Base-by-base conservation (phyloP, 2,113 vertebrate species). In the Arvicanthis niloticus region DNA sequence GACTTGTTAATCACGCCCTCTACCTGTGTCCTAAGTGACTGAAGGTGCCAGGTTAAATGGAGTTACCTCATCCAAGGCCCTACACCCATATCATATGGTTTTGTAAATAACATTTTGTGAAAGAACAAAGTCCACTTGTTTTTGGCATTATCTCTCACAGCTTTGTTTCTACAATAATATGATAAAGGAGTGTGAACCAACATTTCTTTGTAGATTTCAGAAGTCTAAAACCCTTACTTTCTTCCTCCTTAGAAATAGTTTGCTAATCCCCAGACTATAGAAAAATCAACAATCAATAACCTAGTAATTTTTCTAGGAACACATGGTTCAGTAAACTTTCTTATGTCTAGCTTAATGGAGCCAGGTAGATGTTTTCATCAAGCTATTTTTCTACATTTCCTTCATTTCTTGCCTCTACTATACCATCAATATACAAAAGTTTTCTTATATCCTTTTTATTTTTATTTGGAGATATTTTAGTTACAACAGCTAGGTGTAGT, bases 401-500 rank as follows among this genome's bases (percentile, higher is more conserved):
- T n/a, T 40, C n/a, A 3, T 94, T 26, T 85, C 42, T 58, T 84
- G 16, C 68, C 26, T 96, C 40, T 80, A 73, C 58, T 26, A 6
- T 12, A 80, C 91, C 15, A 42, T 67, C 22, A 53, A 0, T 70
- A 26, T 73, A 24, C 75, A 91, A 86, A 51, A 56, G 5, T 45
- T 5, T 37, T 60, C 37, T 75, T 68, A 56, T 9, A 48, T 73
- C 5, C 1, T 80, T 94, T 78, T 75, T 4, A n/a, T 91, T 94
- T 48, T 86, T 21, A 84, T 31, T 91, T 86, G 58, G 40, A 82
- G 82, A 77, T 91, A 89, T 60, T 96, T 95, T 68, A 86, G 70
- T 91, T 53, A 91, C 81, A 88, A 89, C 89, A 95, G 80, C 34
- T 88, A 77, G 65, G 72, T n/a, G n/a, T 92, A 92, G 37, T 80